Conservation (phyloP, 1,140 invertebrate species). For the Kradibia gibbosae region DNA sequence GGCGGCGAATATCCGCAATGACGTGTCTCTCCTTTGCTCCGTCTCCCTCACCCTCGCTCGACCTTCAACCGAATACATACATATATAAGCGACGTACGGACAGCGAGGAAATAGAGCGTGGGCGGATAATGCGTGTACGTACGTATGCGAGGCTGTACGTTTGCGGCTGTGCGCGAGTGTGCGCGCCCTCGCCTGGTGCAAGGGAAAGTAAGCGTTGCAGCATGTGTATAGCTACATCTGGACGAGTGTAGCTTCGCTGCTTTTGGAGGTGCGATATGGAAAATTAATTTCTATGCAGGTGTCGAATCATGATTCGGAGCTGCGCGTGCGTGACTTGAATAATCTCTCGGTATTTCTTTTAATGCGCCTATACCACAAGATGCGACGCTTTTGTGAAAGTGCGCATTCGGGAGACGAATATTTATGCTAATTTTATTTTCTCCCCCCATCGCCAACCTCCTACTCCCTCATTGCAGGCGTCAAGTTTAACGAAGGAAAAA, state of each 20-base stretch:
- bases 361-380: background rate
- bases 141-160: no score
- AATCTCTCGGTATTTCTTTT: slow-evolving; percentile 12
- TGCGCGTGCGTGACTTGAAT: slow-evolving; percentile 8
- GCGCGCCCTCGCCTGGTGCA: background rate
- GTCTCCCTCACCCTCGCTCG: background rate
- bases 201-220: slow-evolving; percentile 19
- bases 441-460: no score
- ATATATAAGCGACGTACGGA: background rate
- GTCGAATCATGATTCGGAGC: slow-evolving; percentile 22
- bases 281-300: slow-evolving; percentile 42
- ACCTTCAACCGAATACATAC: slow-evolving; percentile 28
- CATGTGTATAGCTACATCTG: background rate
- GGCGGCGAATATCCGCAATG: slow-evolving; percentile 16
- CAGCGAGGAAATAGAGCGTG: slow-evolving; percentile 38
- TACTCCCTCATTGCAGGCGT: slow-evolving; percentile 35
- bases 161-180: no score
- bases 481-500: slow-evolving; percentile 43
- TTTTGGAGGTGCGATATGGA: slow-evolving; percentile 16
- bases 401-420: slow-evolving; percentile 23
- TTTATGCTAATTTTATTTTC: slow-evolving; percentile 47
- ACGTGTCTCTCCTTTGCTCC: background rate
- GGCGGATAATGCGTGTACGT: no score
- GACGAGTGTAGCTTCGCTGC: background rate
- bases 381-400: slow-evolving; percentile 41